Percentiles rank a stretch among this genome's conserved stretches.
Evolutionary conservation across 2,113 vertebrate genomes (phyloP).

Genomic region (Dasypus novemcinctus): DNA sequence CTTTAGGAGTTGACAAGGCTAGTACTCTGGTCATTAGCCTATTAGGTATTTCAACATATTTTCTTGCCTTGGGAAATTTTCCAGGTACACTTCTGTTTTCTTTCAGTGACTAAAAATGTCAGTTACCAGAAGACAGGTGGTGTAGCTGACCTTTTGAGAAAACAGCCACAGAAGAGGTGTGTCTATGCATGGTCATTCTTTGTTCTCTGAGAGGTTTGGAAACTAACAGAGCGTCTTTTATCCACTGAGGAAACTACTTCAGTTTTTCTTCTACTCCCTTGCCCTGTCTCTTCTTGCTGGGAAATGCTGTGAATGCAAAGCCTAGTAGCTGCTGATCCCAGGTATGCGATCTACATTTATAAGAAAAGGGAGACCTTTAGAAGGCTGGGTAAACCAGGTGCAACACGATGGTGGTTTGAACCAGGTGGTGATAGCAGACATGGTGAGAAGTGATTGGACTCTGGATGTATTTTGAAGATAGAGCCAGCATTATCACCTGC

Average conservation of each 20-base stretch:
- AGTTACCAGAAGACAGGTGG: background rate
- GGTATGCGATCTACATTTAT: background rate
- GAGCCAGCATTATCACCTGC: background rate
- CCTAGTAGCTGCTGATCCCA: background rate
- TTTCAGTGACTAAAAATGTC: slow-evolving; percentile 7
- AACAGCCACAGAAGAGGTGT: background rate
- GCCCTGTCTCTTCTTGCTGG: background rate
- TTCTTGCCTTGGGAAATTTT: background rate
- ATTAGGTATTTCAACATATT: background rate
- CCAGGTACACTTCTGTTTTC: background rate
- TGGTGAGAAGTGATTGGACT: background rate
- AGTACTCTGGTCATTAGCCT: background rate
- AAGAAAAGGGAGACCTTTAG: background rate
- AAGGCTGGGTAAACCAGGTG: background rate
- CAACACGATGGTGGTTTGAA: background rate
- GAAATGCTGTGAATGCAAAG: background rate
- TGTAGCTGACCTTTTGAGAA: background rate
- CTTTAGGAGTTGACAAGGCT: too few relatives aligned
- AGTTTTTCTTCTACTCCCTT: background rate
- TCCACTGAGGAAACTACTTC: background rate
- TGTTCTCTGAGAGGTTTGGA: background rate
- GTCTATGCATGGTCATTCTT: background rate
- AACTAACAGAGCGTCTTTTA: background rate
- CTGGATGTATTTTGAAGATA: background rate
- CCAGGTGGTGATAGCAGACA: background rate